Evolutionary conservation across 2,797 vertebrate species (phyloP), one percentile per base, ranked within the genome.

Genomic region (Chiroxiphia lanceolata): DNA sequence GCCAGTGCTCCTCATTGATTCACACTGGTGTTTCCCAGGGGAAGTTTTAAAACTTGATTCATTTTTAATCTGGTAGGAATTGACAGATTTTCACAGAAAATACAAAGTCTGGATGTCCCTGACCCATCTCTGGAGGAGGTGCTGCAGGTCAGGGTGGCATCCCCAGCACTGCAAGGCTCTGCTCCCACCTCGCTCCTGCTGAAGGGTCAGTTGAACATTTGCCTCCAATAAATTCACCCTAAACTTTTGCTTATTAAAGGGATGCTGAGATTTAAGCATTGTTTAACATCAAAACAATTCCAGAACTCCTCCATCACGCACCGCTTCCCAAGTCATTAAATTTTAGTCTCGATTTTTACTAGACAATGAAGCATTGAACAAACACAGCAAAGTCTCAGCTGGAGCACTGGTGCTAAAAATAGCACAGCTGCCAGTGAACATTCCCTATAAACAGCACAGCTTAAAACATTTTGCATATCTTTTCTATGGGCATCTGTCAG

Each of bases 301-400:
- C 78, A 95, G 84, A 96, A 93, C 76, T 91, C 88, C 89, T 93
- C 86, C 93, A 83, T 74, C 85, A 64, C 26, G 83, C 70, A 53
- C 95, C 31, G 70, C 93, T 97, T 96, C 95, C 95, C 93, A 87
- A 97, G 84, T 94, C 91, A 75, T 89, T 91, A 90, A 87, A 96
- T 94, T 94, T 83, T 70, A 85, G 94, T 90, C 82, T 86, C 83
- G 38, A 78, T 97, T 97, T 97, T 95, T 94, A 95, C 95, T 92
- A 97, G 97, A 95, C 96, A 95, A 97, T 97, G 98, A 97, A 97
- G 96, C 96, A 95, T 72, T 97, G 95, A 97, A 97, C 91, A 98
- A 97, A 97, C 10, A 89, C 54, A 54, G 95, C 95, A 91, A 93
- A 90, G 92, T 51, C 94, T 95, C 95, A 93, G 89, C 89, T 94